Evolutionary conservation across 2,113 vertebrate species (phyloP).

Genomic region (Pogonocichla stellata): DNA sequence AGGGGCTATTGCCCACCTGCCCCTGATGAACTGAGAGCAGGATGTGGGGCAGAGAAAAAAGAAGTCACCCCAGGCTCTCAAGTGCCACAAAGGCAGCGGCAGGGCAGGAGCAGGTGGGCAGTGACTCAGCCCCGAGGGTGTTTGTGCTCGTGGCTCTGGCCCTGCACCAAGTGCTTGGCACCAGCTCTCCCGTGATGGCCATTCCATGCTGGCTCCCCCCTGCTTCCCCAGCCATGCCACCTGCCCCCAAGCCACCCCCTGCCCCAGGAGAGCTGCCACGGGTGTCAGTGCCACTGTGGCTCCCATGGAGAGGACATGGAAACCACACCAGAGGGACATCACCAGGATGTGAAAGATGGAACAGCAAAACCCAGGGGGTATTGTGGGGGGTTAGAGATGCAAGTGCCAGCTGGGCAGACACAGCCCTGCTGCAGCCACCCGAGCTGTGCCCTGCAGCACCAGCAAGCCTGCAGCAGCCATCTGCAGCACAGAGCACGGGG

Average conservation of each 20-base stretch:
- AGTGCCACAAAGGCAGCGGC: rapidly evolving
- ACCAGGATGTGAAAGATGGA: neutral
- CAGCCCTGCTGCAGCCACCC: too few species aligned
- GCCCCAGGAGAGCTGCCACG: rapidly evolving
- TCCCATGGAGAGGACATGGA: neutral
- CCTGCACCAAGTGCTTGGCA: neutral
- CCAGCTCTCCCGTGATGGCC: neutral
- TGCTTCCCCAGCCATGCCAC: neutral
- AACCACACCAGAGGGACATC: neutral
- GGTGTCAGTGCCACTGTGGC: rapidly evolving
- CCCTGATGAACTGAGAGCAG: neutral
- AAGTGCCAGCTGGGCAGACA: neutral
- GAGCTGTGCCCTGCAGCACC: neutral
- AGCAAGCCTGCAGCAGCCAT: neutral
- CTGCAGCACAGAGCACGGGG: neutral
- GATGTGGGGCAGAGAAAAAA: neutral
- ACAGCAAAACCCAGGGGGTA: neutral
- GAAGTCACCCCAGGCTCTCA: rapidly evolving
- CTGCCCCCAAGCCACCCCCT: neutral
- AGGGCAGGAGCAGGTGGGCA: rapidly evolving
- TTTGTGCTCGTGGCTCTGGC: neutral
- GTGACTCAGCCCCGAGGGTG: neutral
- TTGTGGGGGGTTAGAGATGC: neutral
- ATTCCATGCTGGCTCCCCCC: neutral
- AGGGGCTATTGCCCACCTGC: neutral